Percentiles rank a stretch among this genome's conserved stretches.
Evolutionary conservation across 2,113 vertebrate species (phyloP).

Genomic region (Lonchura striata): DNA sequence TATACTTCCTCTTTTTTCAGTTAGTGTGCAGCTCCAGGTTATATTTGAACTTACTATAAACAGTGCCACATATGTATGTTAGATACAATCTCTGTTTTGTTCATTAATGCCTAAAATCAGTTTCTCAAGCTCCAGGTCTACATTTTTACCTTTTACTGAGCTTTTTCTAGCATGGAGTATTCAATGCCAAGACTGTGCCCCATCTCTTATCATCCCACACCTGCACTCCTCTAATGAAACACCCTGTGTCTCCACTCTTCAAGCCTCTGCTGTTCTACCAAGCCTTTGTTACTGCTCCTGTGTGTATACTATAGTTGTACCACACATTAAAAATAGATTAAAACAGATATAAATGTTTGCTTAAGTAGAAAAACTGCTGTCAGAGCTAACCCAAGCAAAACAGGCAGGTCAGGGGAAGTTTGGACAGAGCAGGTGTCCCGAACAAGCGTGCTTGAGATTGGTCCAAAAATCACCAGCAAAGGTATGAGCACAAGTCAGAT

Average conservation of each 20-base stretch:
- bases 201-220: neutral
- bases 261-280: neutral
- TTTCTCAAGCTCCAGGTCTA: neutral
- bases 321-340: neutral
- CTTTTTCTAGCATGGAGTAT: neutral
- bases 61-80: rapidly evolving
- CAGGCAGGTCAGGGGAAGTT: neutral
- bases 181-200: neutral
- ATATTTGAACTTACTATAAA: neutral
- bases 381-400: neutral
- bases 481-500: neutral
- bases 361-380: neutral
- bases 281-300: neutral
- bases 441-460: rapidly evolving
- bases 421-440: neutral
- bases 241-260: neutral
- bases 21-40: neutral
- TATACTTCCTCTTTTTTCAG: neutral
- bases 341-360: neutral
- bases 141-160: neutral
- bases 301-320: neutral
- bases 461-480: neutral
- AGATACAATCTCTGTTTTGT: neutral
- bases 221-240: neutral
- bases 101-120: neutral